Conservation (phyloP, 2,888 invertebrate species). For the Pandemis corylana region DNA sequence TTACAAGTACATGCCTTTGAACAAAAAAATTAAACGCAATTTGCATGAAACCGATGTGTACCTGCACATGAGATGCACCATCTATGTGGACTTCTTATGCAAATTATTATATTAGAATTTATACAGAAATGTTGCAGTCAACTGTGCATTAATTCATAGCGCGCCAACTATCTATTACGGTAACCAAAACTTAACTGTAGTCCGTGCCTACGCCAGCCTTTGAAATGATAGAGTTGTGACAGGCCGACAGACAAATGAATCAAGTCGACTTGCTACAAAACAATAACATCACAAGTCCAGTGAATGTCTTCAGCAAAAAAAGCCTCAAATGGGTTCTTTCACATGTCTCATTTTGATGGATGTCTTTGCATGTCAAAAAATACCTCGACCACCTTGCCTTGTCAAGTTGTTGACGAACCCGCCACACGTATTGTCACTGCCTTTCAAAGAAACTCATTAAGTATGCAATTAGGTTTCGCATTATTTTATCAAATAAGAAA, state of each 20-base stretch:
- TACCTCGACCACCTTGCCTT: conserved; percentile 32
- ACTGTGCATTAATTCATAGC: conserved; percentile 9
- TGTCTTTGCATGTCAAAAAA: conserved; percentile 28
- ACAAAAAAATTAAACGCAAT: background rate
- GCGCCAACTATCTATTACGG: conserved; percentile 27
- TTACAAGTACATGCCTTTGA: background rate
- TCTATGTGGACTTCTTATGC: background rate
- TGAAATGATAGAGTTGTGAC: conserved; percentile 35
- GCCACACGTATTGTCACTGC: conserved; percentile 37
- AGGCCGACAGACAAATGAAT: conserved; percentile 32
- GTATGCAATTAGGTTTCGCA: conserved; percentile 49
- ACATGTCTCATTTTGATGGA: conserved; percentile 37
- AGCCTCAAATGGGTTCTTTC: conserved; percentile 35
- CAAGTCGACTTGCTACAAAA: conserved; percentile 13
- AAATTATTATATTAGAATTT: background rate
- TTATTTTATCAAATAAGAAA: conserved; percentile 47
- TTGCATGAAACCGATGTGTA: background rate
- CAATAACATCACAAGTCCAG: conserved; percentile 25
- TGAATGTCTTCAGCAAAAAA: conserved; percentile 36
- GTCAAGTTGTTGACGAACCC: conserved; percentile 37
- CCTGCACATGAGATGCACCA: background rate
- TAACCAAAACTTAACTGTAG: conserved; percentile 35
- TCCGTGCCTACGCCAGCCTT: conserved; percentile 14
- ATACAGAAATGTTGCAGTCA: conserved; percentile 1
- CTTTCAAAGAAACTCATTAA: conserved; percentile 45